Percentiles rank a stretch among this genome's conserved stretches.
phyloP scores from a whole-genome alignment of 2,797 vertebrate genomes.

The Gadopsis marmoratus region DNA sequence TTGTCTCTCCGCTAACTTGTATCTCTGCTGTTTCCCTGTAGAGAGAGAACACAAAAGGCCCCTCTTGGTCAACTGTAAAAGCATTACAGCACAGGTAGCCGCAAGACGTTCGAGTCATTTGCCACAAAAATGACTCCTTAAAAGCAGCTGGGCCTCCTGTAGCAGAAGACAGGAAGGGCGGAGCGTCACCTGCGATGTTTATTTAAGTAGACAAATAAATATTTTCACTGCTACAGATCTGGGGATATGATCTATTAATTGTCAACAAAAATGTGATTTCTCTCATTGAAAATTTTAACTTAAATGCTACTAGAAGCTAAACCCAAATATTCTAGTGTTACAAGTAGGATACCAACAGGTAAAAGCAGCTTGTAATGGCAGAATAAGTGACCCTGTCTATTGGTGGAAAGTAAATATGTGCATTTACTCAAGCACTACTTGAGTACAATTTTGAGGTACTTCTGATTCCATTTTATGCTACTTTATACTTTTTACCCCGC shows the following conservation, averaged over 20 bases:
- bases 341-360: not conserved
- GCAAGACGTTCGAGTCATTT: conserved; percentile 23
- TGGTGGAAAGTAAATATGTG: not conserved
- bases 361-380: not conserved
- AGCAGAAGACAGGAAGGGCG: conserved; percentile 9
- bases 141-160: conserved; percentile 8
- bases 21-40: conserved; percentile 21
- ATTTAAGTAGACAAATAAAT: conserved; percentile 13
- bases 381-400: not conserved
- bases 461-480: not conserved
- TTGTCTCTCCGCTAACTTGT: conserved; percentile 20
- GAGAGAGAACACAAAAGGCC: conserved; percentile 33
- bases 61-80: conserved; percentile 32
- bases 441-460: not conserved
- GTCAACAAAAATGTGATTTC: not conserved
- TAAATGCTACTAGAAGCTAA: not conserved
- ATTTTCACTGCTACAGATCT: not conserved
- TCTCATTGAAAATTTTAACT: not conserved
- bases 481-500: too few species aligned
- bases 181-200: not conserved
- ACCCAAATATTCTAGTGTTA: not conserved
- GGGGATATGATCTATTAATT: not conserved
- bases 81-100: conserved; percentile 13
- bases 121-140: conserved; percentile 14
- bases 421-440: not conserved